Evolutionary conservation across 2,888 invertebrate species (phyloP).

Genomic region (Lamellibrachia columna): DNA sequence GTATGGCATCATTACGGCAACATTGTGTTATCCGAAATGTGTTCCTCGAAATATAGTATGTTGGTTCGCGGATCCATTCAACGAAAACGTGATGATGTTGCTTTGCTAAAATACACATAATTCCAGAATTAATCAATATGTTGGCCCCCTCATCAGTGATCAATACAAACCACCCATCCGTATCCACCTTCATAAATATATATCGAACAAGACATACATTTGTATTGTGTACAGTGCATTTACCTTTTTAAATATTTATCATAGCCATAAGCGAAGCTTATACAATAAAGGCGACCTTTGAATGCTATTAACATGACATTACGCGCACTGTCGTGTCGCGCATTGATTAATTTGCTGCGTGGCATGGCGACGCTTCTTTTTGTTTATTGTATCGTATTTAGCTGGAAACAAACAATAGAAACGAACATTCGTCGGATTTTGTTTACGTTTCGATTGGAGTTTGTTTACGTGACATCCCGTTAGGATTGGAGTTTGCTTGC

Average conservation of each 20-base stretch:
- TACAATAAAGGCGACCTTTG: conserved; percentile 3
- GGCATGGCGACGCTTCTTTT: background rate
- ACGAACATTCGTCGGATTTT: background rate
- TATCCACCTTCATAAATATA: background rate
- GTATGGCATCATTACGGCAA: background rate
- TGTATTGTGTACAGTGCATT: background rate
- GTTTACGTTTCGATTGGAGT: background rate
- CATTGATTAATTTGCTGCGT: conserved; percentile 3
- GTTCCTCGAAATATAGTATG: background rate
- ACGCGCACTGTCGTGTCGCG: background rate
- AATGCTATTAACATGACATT: background rate
- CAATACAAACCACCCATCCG: background rate
- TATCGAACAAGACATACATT: background rate
- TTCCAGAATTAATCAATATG: background rate
- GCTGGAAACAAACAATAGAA: background rate
- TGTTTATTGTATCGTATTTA: background rate
- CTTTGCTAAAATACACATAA: background rate
- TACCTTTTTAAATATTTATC: conserved; percentile 3
- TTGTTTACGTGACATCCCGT: background rate
- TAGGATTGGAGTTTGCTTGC: background rate
- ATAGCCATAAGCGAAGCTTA: background rate
- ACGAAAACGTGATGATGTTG: background rate
- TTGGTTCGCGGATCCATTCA: background rate
- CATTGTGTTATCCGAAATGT: background rate
- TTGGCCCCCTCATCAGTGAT: background rate